phyloP scores from a whole-genome alignment of 2,113 vertebrate genomes.

The Cranoglanis bouderius region DNA sequence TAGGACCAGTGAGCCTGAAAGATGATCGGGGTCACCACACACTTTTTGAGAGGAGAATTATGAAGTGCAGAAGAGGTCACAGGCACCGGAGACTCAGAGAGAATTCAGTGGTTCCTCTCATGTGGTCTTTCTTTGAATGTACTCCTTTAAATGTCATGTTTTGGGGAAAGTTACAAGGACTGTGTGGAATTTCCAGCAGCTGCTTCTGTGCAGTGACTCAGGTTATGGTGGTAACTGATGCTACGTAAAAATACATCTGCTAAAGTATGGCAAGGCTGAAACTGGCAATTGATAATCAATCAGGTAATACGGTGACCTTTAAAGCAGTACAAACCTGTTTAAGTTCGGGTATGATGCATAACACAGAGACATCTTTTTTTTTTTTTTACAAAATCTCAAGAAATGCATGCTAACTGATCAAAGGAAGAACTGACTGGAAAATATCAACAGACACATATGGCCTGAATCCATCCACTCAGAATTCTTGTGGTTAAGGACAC shows the following conservation, averaged over 20 bases:
- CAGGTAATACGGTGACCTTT: conserved; percentile 30
- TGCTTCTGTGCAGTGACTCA: conserved; percentile 49
- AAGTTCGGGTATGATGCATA: neutral
- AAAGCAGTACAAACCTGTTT: neutral
- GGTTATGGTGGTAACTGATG: conserved; percentile 48
- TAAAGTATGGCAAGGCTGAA: conserved; percentile 30
- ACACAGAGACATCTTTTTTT: neutral
- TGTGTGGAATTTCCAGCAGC: conserved; percentile 52
- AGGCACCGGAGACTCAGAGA: conserved; percentile 3
- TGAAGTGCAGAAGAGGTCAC: conserved; percentile 34
- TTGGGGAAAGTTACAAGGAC: conserved; percentile 47
- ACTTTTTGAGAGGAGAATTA: conserved; percentile 22
- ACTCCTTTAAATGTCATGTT: conserved; percentile 55
- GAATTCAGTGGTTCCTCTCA: conserved; percentile 46
- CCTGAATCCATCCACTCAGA: conserved; percentile 7
- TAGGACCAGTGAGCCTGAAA: conserved; percentile 23
- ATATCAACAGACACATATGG: conserved; percentile 27
- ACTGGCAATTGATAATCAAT: conserved; percentile 37
- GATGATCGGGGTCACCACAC: neutral
- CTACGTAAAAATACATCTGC: conserved; percentile 31
- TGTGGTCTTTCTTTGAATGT: conserved; percentile 48
- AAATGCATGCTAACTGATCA: conserved; percentile 33
- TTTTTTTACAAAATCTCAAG: neutral
- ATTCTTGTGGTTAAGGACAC: neutral
- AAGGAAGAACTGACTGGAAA: conserved; percentile 21